Evolutionary conservation across 2,113 vertebrate species (phyloP).

Genomic region (zebrafish (Danio rerio)): GRCz12tu NC_133193.1:50344001-50344500

Average conservation of each 20-base stretch:
- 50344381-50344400: too few relatives aligned
- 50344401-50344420: too few relatives aligned
- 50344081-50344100: not conserved
- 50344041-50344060: not conserved
- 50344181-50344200: not conserved
- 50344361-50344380: not conserved
- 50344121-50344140: not conserved
- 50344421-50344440: too few relatives aligned
- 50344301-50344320: too few relatives aligned
- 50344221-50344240: too few relatives aligned
- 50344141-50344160: not conserved
- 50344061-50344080: not conserved
- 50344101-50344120: not conserved
- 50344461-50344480: too few relatives aligned
- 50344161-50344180: not conserved
- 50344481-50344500: too few relatives aligned
- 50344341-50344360: not conserved
- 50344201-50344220: too few relatives aligned
- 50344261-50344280: not conserved
- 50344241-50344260: too few relatives aligned
- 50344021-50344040: not conserved
- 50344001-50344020: not conserved
- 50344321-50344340: too few relatives aligned
- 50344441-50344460: too few relatives aligned
- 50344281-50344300: not conserved